Evolutionary conservation across 1,140 invertebrate genomes (phyloP).

Genomic region (Drosophila ananassae): DNA sequence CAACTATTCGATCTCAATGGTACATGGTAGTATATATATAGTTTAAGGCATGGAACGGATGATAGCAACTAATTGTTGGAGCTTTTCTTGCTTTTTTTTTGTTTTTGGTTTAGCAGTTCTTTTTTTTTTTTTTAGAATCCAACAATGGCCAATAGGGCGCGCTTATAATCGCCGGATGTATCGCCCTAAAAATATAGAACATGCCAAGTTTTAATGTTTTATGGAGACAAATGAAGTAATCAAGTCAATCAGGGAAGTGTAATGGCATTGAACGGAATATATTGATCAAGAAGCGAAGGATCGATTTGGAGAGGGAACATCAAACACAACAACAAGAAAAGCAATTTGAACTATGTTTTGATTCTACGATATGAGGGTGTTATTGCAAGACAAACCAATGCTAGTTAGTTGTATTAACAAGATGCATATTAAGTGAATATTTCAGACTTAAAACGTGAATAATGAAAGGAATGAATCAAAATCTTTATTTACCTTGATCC

Average conservation of each 20-base stretch:
- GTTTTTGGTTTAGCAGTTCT: conserved; percentile 30
- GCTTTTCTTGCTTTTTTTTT: conserved; percentile 16
- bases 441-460: not conserved
- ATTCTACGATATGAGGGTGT: not conserved
- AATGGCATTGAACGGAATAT: conserved; percentile 9
- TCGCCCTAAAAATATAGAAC: conserved; percentile 90
- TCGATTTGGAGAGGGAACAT: conserved; percentile 6
- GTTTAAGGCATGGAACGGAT: conserved; percentile 73
- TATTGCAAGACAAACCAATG: conserved; percentile 22
- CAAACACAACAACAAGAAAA: conserved; percentile 14
- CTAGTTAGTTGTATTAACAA: conserved; percentile 27
- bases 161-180: conserved; percentile 96
- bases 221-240: conserved; percentile 62
- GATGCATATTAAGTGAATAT: conserved; percentile 2
- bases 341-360: conserved; percentile 10
- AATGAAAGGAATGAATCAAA: not conserved
- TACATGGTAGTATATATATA: conserved; percentile 52
- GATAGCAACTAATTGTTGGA: conserved; percentile 55
- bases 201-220: conserved; percentile 74
- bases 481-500: conserved; percentile 90
- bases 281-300: conserved; percentile 2
- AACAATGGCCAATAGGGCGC: conserved; percentile 92
- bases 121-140: conserved; percentile 85
- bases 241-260: conserved; percentile 7
- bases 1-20: conserved; percentile 61